These are phyloP conservation scores for Oncorhynchus kisutch DNA, from an alignment of 2,113 vertebrate species.

Conservation along the genomic window DNA sequence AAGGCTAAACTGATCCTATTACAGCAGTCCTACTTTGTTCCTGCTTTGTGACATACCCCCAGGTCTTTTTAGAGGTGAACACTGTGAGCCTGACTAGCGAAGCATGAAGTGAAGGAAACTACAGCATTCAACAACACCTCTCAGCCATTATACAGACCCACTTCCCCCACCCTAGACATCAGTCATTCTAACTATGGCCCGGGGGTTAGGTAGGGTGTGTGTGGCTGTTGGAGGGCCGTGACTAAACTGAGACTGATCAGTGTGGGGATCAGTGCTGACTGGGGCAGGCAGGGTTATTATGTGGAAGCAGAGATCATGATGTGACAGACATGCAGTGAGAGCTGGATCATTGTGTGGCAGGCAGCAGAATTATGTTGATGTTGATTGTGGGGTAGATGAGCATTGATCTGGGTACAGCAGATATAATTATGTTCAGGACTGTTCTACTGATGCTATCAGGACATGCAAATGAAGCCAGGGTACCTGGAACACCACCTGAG, in stretches of 20 bases:
- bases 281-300: too few relatives aligned
- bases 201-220: neutral
- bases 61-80: too few relatives aligned
- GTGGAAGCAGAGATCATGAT: too few relatives aligned
- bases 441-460: constrained; percentile 66
- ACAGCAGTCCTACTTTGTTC: too few relatives aligned
- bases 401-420: constrained; percentile 1
- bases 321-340: neutral
- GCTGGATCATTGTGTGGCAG: constrained; percentile 23
- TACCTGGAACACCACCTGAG: constrained; percentile 60
- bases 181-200: constrained; percentile 25
- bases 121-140: too few relatives aligned
- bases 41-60: too few relatives aligned
- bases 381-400: constrained; percentile 51
- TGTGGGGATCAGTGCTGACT: neutral
- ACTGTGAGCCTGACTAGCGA: too few relatives aligned
- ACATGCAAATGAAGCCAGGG: constrained; percentile 18
- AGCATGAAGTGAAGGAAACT: too few relatives aligned
- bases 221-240: neutral
- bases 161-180: neutral
- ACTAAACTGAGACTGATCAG: neutral
- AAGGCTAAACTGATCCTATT: too few relatives aligned
- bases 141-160: constrained; percentile 24
- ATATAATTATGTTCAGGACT: constrained; percentile 19
- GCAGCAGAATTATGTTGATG: constrained; percentile 28